Conservation (phyloP, 2,888 invertebrate genomes). For the Eupithecia vulgata region DNA sequence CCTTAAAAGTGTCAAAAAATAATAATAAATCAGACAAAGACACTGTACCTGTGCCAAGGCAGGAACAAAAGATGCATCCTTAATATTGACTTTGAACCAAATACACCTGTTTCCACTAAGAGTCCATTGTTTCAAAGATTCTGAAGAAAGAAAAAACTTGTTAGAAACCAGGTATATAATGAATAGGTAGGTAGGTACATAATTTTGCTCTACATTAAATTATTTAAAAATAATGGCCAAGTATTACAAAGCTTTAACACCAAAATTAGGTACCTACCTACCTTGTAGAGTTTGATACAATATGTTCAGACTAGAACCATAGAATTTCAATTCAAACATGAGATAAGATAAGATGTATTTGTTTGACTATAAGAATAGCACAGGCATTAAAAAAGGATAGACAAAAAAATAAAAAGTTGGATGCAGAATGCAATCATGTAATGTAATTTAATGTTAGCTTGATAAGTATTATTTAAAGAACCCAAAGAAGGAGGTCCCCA, state of each 20-base stretch:
- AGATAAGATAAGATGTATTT: too few species aligned
- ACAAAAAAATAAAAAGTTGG: too few species aligned
- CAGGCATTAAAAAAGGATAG: not conserved
- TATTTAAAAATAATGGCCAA: not conserved
- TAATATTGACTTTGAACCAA: constrained; percentile 91
- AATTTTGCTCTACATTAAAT: not conserved
- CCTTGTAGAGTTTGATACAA: not conserved
- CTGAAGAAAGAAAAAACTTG: constrained; percentile 72
- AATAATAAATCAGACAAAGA: not conserved
- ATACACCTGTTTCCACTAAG: constrained; percentile 86
- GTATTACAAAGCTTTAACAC: too few species aligned
- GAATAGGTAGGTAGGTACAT: too few species aligned
- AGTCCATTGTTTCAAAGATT: constrained; percentile 88
- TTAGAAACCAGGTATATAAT: not conserved
- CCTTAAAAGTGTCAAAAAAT: not conserved
- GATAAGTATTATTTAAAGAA: too few species aligned
- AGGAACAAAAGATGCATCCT: constrained; percentile 89
- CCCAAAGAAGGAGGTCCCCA: too few species aligned
- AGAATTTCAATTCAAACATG: not conserved
- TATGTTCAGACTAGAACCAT: not conserved
- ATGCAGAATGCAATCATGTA: too few species aligned
- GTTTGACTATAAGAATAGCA: not conserved
- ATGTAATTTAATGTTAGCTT: too few species aligned
- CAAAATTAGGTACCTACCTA: not conserved
- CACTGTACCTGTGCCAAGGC: constrained; percentile 86